Base-by-base conservation (phyloP, 2,797 vertebrate genomes). In the Capromys pilorides region DNA sequence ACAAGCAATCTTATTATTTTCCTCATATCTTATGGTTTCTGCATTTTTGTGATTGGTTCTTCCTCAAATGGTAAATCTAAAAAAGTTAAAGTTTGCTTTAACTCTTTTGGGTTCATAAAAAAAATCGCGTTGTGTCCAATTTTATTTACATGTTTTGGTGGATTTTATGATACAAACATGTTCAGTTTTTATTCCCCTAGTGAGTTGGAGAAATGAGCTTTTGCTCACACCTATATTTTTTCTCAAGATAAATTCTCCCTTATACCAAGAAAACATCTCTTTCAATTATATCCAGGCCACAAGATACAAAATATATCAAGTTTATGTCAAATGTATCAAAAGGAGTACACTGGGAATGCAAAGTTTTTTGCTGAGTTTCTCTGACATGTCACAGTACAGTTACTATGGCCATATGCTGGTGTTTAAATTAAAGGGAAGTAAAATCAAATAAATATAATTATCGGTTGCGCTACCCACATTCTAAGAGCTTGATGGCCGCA, bases 221-320 rank as follows among this genome's bases (percentile, higher is more conserved):
- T 90, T 91, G 86, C 69, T 93, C 73, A 95, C 39, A 93, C 33
- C 71, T 95, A 18, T 7, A 41, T 95, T 79, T 93, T 92, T 94
- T 41, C n/a, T 73, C 62, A 75, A 86, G 69, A 79, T 91, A 92
- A 83, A 22, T 88, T 94, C 59, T 69, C 57, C 5, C 31, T 78
- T 90, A 62, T 12, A 80, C 51, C 26, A 91, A 86, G 78, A 87
- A 95, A 89, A 94, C 24, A 95, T 77, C 57, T 81, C 79, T 90
- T 96, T 95, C 93, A 90, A 94, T 96, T 96, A 91, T 33, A 83
- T 79, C 45, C 36, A 77, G 67, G 73, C 36, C 79, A 93, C 57
- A 69, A 79, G 57, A 95, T 86, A 86, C 36, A 82, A 85, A 82
- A 93, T 85, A 94, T 88, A 95, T 59, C 33, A 94, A 91, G 33